A percentile compares a stretch with the other conserved stretches of the same genome.
phyloP scores from a whole-genome alignment of 2,888 invertebrate genomes.

The Heteromurus nitidus region DNA sequence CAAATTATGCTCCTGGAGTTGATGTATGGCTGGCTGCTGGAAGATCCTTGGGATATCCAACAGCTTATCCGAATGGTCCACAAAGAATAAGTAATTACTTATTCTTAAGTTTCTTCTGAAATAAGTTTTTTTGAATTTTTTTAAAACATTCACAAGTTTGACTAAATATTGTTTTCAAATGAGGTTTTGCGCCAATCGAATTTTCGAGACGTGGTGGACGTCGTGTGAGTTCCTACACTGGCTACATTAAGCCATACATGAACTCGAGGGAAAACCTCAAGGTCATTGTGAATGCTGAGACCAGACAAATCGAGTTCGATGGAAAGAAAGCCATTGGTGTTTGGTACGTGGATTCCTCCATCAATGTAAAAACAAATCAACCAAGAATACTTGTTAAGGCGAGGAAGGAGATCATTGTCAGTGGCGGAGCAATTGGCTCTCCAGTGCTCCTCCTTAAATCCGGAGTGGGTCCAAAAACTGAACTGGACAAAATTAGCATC shows the following conservation, averaged over 20 bases:
- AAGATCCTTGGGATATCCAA: conserved; percentile 32
- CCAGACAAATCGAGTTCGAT: conserved; percentile 28
- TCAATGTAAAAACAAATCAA: neutral
- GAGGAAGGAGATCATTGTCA: conserved; percentile 26
- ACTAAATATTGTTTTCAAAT: neutral
- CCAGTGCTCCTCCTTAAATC: conserved; percentile 25
- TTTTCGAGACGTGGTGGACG: conserved; percentile 44
- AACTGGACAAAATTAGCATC: neutral
- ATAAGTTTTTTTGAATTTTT: conserved; percentile 51
- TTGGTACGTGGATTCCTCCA: neutral
- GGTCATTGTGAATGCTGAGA: conserved; percentile 36
- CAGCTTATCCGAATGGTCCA: conserved; percentile 65
- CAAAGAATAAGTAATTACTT: conserved; percentile 42
- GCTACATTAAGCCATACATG: conserved; percentile 46
- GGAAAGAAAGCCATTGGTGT: conserved; percentile 19
- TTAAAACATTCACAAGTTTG: too few species aligned
- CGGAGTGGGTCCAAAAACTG: conserved; percentile 34
- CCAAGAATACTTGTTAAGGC: neutral
- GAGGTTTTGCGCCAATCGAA: conserved; percentile 60
- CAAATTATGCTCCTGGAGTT: conserved; percentile 25
- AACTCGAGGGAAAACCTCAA: conserved; percentile 34
- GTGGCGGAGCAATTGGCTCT: conserved; percentile 29
- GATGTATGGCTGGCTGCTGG: conserved; percentile 42
- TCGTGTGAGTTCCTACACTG: conserved; percentile 51
- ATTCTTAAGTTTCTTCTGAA: conserved; percentile 55